Evolutionary conservation across 2,113 vertebrate genomes (phyloP).

Genomic region (Brachyhypopomus occidentalis): DNA sequence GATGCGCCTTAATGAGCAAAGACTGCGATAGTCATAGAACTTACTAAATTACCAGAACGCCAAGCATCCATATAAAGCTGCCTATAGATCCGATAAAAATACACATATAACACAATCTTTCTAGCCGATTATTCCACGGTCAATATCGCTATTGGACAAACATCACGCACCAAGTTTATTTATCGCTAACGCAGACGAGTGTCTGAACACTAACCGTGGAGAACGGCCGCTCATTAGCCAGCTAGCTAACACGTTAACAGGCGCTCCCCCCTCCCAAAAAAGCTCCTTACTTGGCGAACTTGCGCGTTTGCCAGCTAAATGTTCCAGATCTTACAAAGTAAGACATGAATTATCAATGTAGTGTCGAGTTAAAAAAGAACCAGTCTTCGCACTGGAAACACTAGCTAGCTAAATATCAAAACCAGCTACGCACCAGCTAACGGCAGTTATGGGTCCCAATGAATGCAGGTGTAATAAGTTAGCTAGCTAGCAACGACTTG

Average conservation of each 20-base stretch:
- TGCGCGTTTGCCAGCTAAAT: constrained; percentile 32
- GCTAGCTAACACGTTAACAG: not conserved
- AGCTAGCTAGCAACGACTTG: not conserved
- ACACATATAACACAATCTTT: not conserved
- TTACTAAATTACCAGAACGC: not conserved
- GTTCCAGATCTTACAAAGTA: not conserved
- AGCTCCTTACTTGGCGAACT: not conserved
- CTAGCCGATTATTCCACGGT: no score
- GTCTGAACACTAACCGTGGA: not conserved
- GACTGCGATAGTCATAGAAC: not conserved
- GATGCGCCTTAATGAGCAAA: not conserved
- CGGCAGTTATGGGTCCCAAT: not conserved
- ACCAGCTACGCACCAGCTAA: constrained; percentile 13
- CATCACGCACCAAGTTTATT: not conserved
- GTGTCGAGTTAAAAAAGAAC: not conserved
- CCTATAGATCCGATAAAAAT: not conserved
- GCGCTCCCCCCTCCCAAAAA: constrained; percentile 5
- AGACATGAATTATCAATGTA: not conserved
- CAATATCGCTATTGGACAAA: not conserved
- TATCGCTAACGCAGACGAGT: no score
- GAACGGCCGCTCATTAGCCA: no score
- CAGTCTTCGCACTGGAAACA: not conserved
- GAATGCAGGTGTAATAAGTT: not conserved
- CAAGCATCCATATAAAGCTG: not conserved
- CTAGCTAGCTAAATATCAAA: not conserved